Conservation (phyloP, 2,113 vertebrate genomes). For the Cricetomys ansorgei region DNA sequence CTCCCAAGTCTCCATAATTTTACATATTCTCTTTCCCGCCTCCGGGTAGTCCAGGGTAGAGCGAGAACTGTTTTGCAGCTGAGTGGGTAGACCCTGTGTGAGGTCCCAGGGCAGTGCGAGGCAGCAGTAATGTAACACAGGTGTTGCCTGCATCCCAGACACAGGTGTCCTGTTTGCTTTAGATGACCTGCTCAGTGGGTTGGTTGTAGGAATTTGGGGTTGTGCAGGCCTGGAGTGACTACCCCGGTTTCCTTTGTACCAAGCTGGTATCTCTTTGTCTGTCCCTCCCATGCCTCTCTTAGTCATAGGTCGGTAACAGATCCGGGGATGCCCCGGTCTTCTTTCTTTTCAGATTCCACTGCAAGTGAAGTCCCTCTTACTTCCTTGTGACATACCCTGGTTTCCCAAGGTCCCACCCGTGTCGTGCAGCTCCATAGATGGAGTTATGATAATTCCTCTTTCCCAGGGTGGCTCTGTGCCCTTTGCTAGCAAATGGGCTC, state of each 20-base stretch:
- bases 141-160: neutral
- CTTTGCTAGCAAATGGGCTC: no score
- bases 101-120: neutral
- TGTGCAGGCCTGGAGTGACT: neutral
- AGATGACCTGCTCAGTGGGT: neutral
- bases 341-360: neutral
- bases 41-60: neutral
- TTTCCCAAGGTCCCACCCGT: neutral
- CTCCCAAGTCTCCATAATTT: neutral
- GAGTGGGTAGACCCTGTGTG: rapidly evolving
- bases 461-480: neutral
- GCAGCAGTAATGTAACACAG: neutral
- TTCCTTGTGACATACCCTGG: neutral
- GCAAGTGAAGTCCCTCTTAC: neutral
- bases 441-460: rapidly evolving
- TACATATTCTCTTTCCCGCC: neutral
- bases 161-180: neutral
- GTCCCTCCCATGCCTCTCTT: rapidly evolving
- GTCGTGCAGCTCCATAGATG: rapidly evolving
- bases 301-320: rapidly evolving
- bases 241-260: neutral
- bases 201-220: neutral
- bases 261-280: rapidly evolving
- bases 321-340: no score
- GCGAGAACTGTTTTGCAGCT: neutral